Base-by-base conservation (phyloP, 2,888 invertebrate species). In the Orthosia gracilis region DNA sequence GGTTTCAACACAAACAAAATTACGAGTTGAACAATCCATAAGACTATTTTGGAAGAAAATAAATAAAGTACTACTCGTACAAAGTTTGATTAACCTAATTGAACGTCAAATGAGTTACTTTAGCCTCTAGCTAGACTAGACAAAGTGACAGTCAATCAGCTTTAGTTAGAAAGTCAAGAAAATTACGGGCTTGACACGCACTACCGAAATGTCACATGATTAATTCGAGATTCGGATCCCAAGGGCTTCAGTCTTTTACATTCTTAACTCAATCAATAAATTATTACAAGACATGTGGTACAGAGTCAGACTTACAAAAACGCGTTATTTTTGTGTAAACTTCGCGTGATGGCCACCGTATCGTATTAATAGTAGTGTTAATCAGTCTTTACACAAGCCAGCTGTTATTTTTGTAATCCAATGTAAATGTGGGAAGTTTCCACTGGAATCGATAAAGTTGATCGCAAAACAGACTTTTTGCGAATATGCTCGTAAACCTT, bases 341-440 rank as follows among this genome's bases (percentile, higher is more conserved):
- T 64, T 67, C 64, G 63, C 61, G 26, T 68, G 69, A 58, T 69
- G 77, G 68, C 71, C 74, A 63, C 18, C 55, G 66, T 64, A 67
- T 65, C 69, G 63, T 84, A 81, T 78, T 71, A 63, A 67, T 73
- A 82, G 78, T 58, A 4, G 62, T 66, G 68, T 65, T 67, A 77
- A 80, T 77, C 78, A 71, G 65, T 74, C n/a, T 80, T 68, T 23
- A 58, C 65, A 73, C 18, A 77, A 26, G 61, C 54, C 71, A 57
- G 71, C 69, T 76, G 76, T 77, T 84, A 69, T 76, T 76, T 62
- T 76, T 62, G 70, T 52, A 52, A 69, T 69, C 54, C 66, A 57
- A 69, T 52, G 74, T 72, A 73, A 66, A 70, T 62, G 23, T 50
- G 57, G 74, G 82, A 82, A 82, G 75, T 79, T 78, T 79, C 79